These are phyloP conservation scores for Lysandra bellargus DNA, from an alignment of 2,888 invertebrate genomes.

Conservation along the genomic window DNA sequence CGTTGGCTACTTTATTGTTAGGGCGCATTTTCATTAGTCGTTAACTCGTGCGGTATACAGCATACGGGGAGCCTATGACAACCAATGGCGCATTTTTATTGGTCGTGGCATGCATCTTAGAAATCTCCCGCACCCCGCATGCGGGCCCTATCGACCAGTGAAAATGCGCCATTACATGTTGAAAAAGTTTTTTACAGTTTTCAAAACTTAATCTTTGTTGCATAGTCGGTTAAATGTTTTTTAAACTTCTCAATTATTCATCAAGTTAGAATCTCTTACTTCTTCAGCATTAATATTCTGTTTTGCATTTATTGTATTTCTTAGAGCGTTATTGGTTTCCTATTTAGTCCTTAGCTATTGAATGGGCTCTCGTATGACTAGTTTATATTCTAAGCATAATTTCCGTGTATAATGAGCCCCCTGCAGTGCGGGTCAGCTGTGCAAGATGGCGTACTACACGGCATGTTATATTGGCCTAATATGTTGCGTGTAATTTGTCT, in stretches of 20 bases:
- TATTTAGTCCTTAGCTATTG: constrained; percentile 16
- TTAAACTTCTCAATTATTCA: not conserved
- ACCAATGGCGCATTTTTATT: too few species aligned
- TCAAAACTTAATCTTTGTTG: too few species aligned
- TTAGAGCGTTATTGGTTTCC: constrained; percentile 9
- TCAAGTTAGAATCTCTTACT: too few species aligned
- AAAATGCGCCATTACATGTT: too few species aligned
- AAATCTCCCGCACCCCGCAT: too few species aligned
- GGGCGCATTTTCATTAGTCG: too few species aligned
- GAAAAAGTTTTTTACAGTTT: too few species aligned
- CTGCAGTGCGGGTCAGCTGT: constrained; percentile 26
- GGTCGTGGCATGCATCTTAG: too few species aligned
- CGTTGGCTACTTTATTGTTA: not conserved
- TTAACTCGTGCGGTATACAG: too few species aligned
- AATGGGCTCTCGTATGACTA: constrained; percentile 15
- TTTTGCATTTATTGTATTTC: not conserved
- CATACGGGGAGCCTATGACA: too few species aligned
- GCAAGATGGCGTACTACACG: constrained; percentile 24
- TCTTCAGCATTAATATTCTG: not conserved
- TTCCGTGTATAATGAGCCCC: constrained; percentile 25
- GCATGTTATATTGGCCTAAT: not conserved
- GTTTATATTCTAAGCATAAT: constrained; percentile 29
- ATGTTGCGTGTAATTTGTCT: constrained; percentile 23
- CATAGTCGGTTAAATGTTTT: not conserved
- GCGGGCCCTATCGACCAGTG: too few species aligned